Base-by-base conservation (phyloP, 1,140 invertebrate species). In the Heliconius hermathena region DNA sequence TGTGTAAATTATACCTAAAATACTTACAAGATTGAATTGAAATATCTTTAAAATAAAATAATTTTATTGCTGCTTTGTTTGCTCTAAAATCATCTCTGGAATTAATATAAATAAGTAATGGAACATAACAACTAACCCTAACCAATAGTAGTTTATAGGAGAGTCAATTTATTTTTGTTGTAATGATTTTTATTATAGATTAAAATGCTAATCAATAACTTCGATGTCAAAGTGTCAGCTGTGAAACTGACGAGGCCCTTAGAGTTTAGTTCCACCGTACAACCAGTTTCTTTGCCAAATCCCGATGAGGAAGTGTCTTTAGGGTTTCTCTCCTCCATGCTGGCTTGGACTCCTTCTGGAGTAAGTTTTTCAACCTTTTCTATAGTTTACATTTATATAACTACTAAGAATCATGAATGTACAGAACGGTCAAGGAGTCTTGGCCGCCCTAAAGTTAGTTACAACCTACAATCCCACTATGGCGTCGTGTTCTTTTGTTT, bases 151-250 rank as follows among this genome's bases (percentile, higher is more conserved):
- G 3, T 16, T 46, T 46, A 4, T 4, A 16, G 41, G 13, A 1
- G 41, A 46, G 13, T 46, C 13, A 3, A 46, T 46, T 46, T 1
- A 60, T 22, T 60, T 11, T 22, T 26, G 9, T 11, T 26, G 20
- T 22, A 26, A n/a, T 22, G 29, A 46, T 66, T 29, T 66, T 22
- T 66, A 66, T 66, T 66, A 3, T 29, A 94, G 92, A 87, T 94
- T 77, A 91, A 88, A 86, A 89, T 91, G 87, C 77, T 94, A 6
- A 88, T 91, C 75, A 92, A 92, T 81, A 92, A 93, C 81, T 92
- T 91, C 41, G 92, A 92, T 73, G 74, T 89, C 11, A 91, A 89
- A 84, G 90, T 94, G n/a, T 88, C 91, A 38, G 90, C 86, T 1
- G 79, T 87, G 0, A 93, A 93, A 76, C 57, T 93, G 20, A 70